Percentiles rank a stretch among this genome's conserved stretches.
Conservation (phyloP, 2,888 invertebrate genomes). For the Aethes cnicana region DNA sequence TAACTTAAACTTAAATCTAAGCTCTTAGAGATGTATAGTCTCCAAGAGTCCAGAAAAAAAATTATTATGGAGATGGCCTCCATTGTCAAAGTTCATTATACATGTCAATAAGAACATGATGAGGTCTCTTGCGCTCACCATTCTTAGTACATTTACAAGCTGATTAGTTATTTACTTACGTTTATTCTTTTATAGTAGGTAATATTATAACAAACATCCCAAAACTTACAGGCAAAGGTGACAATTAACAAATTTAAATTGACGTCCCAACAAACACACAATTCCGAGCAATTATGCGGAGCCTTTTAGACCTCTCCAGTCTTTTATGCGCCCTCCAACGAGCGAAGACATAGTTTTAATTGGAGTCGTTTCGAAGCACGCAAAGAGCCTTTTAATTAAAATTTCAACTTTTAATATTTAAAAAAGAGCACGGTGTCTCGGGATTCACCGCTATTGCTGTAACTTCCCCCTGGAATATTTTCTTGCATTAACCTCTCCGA, state of each 20-base stretch:
- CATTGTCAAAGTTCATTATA: no score
- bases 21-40: no score
- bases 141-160: no score
- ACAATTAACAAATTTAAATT: slow-evolving; percentile 48
- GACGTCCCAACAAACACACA: slow-evolving; percentile 59
- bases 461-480: slow-evolving; percentile 46
- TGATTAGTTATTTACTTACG: no score
- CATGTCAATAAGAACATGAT: no score
- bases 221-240: slow-evolving; percentile 16
- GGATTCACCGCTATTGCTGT: slow-evolving; percentile 48
- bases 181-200: no score
- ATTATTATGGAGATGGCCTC: no score
- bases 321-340: slow-evolving; percentile 62
- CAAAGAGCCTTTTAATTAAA: slow-evolving; percentile 74
- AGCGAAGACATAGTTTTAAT: slow-evolving; percentile 77
- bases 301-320: slow-evolving; percentile 60
- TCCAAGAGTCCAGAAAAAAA: no score
- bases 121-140: no score
- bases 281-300: slow-evolving; percentile 61
- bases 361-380: slow-evolving; percentile 69
- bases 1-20: no score
- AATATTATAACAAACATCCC: slow-evolving; percentile 7
- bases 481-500: slow-evolving; percentile 39
- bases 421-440: slow-evolving; percentile 55
- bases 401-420: slow-evolving; percentile 68